Percentiles rank a stretch among this genome's conserved stretches.
Conservation (phyloP, 2,797 vertebrate genomes). For the Centropyge bicolor region DNA sequence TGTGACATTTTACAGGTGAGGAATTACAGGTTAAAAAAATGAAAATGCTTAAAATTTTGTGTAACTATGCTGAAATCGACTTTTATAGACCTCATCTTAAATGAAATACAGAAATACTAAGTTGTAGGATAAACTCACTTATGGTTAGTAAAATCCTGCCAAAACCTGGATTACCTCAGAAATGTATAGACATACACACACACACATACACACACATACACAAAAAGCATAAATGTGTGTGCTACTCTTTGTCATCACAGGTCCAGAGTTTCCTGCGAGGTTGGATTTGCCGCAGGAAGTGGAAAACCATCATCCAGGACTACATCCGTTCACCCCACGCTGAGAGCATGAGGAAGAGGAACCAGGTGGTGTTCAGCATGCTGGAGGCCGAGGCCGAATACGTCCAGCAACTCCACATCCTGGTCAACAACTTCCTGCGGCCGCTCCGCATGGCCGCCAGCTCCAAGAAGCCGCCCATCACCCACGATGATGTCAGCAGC, state of each 20-base stretch:
- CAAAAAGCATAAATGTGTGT: too few species aligned
- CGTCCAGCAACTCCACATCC: conserved; percentile 97
- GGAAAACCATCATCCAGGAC: conserved; percentile 99
- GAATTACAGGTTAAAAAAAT: too few species aligned
- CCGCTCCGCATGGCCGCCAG: conserved; percentile 98
- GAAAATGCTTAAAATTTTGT: background rate
- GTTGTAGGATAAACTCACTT: too few species aligned
- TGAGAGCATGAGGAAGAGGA: conserved; percentile 98
- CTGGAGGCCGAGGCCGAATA: conserved; percentile 98
- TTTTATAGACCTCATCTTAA: background rate
- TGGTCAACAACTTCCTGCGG: conserved; percentile 98
- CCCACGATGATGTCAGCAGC: conserved; percentile 98
- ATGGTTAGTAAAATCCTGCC: too few species aligned
- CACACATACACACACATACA: background rate
- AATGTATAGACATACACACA: background rate
- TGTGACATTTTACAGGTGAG: background rate
- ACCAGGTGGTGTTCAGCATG: conserved; percentile 99
- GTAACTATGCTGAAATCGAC: background rate
- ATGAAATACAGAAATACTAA: too few species aligned
- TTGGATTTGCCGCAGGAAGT: conserved; percentile 97
- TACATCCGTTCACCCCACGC: conserved; percentile 97
- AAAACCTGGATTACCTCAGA: background rate
- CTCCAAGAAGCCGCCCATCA: conserved; percentile 98
- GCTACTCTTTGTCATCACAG: conserved; percentile 71
- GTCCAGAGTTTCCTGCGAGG: conserved; percentile 98